Conservation (phyloP, 2,797 vertebrate species). For the Triplophysa bombifrons region DNA sequence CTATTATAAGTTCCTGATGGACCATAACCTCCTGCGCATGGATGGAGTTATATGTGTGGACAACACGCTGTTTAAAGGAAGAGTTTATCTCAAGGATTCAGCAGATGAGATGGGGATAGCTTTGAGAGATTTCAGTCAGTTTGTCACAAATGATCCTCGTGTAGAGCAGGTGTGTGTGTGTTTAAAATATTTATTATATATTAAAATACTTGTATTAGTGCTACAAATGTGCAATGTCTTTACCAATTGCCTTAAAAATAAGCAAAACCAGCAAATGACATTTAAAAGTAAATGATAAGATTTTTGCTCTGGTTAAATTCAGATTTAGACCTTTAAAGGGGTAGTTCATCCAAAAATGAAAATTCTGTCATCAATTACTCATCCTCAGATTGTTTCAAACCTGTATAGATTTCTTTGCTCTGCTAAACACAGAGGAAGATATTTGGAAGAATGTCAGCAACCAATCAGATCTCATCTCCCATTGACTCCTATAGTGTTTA, state of each 20-base stretch:
- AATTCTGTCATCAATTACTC: no score
- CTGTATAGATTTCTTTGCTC: no score
- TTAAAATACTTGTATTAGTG: background rate
- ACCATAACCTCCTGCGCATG: conserved; percentile 80
- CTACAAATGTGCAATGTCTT: background rate
- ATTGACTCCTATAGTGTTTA: no score
- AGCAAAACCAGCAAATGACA: no score
- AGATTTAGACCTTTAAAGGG: no score
- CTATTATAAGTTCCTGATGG: conserved; percentile 83
- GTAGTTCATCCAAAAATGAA: no score
- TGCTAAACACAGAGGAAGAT: no score
- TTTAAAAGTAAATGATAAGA: no score
- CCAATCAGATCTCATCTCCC: no score
- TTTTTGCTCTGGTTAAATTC: no score
- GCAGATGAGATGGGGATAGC: conserved; percentile 77
- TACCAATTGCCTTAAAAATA: background rate
- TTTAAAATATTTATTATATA: background rate
- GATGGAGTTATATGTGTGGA: conserved; percentile 80
- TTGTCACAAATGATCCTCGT: conserved; percentile 73
- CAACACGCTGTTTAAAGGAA: conserved; percentile 81
- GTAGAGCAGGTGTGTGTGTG: conserved; percentile 75
- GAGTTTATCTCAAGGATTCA: conserved; percentile 78
- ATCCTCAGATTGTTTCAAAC: no score
- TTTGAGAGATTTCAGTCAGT: conserved; percentile 77
- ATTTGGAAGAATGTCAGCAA: no score